These are phyloP conservation scores for Nezara viridula DNA, from an alignment of 2,888 invertebrate genomes.

Conservation along the genomic window DNA sequence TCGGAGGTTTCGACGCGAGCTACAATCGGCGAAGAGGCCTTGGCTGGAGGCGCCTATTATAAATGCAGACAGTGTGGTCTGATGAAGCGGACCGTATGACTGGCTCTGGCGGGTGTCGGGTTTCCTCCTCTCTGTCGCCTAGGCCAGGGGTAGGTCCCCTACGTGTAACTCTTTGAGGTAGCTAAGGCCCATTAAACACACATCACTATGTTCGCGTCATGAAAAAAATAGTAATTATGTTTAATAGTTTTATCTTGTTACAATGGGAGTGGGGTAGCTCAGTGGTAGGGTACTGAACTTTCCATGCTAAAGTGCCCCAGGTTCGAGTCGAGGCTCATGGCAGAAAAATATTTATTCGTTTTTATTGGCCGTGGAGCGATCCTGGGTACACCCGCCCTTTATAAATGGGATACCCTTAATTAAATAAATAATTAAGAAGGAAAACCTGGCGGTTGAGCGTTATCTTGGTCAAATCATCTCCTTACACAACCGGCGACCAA, in stretches of 20 bases:
- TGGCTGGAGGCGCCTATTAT: conserved; percentile 30
- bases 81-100: conserved; percentile 4
- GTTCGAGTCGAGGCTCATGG: too few species aligned
- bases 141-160: background rate
- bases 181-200: background rate
- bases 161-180: background rate
- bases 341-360: too few species aligned
- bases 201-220: background rate
- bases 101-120: conserved; percentile 24
- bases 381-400: too few species aligned
- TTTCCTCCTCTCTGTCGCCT: conserved; percentile 1
- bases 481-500: too few species aligned
- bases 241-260: background rate
- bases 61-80: conserved; percentile 49
- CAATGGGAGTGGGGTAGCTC: too few species aligned
- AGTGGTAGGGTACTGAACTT: too few species aligned
- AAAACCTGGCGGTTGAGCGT: too few species aligned
- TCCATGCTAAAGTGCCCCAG: too few species aligned
- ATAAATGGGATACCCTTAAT: too few species aligned
- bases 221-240: background rate
- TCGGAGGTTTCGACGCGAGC: background rate
- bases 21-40: conserved; percentile 21
- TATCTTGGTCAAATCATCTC: too few species aligned
- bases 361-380: too few species aligned
- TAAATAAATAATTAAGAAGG: too few species aligned